phyloP scores from a whole-genome alignment of 2,113 vertebrate species.

The Zootoca vivipara region DNA sequence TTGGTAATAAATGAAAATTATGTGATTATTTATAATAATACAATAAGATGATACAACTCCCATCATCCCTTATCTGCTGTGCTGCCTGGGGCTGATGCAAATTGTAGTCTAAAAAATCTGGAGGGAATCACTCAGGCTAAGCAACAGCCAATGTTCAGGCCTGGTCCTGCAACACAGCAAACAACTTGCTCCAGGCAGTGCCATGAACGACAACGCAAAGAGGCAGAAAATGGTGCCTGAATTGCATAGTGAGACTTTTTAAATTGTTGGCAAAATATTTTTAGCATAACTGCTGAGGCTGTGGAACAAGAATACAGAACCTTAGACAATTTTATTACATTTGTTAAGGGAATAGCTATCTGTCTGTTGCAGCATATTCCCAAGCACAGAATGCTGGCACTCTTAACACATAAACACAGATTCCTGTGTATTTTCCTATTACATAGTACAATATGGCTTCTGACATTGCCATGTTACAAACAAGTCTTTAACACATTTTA shows the following conservation, averaged over 20 bases:
- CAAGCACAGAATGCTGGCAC: neutral
- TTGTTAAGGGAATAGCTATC: neutral
- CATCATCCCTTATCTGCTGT: too few relatives aligned
- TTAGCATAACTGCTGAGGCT: neutral
- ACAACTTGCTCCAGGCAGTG: neutral
- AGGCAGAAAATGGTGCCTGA: neutral
- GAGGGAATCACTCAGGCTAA: too few relatives aligned
- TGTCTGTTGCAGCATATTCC: neutral
- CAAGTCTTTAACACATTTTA: too few relatives aligned
- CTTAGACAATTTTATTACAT: neutral
- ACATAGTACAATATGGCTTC: neutral
- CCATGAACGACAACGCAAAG: neutral
- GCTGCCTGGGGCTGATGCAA: too few relatives aligned
- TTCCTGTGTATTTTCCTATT: neutral
- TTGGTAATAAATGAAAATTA: too few relatives aligned
- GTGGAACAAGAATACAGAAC: neutral
- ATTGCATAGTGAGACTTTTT: neutral
- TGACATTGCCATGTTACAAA: too few relatives aligned
- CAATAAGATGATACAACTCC: too few relatives aligned
- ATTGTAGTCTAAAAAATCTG: too few relatives aligned
- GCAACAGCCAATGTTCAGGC: neutral
- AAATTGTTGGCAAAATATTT: neutral
- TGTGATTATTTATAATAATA: too few relatives aligned
- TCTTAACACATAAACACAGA: neutral
- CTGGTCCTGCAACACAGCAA: neutral